These are phyloP conservation scores for Atlantisia rogersi DNA, from an alignment of 2,113 vertebrate genomes.

Conservation along the genomic window DNA sequence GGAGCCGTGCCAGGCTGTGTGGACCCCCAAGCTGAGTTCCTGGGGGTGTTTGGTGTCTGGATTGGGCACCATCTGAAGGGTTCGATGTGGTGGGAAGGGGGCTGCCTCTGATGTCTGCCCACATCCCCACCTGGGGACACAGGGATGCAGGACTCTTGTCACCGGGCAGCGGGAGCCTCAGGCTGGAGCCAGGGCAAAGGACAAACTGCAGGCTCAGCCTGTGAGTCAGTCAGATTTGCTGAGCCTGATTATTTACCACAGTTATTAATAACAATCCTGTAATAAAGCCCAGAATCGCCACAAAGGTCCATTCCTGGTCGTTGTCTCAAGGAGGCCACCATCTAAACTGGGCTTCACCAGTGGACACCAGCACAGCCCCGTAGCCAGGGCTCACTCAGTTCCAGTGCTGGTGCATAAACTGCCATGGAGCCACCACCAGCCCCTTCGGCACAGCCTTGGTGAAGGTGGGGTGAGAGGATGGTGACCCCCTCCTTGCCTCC, in stretches of 20 bases:
- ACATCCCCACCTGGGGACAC: rapidly evolving
- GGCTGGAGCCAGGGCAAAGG: background rate
- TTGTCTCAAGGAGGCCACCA: background rate
- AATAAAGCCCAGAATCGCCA: rapidly evolving
- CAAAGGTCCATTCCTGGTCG: background rate
- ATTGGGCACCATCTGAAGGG: background rate
- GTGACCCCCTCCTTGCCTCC: background rate
- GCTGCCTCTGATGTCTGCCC: rapidly evolving
- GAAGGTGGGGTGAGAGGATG: background rate
- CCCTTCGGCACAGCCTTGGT: background rate
- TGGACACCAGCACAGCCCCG: rapidly evolving
- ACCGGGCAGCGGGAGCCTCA: rapidly evolving
- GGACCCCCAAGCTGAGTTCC: rapidly evolving
- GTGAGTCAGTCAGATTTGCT: background rate
- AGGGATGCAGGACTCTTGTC: background rate
- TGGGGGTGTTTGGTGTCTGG: background rate
- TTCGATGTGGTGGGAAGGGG: rapidly evolving
- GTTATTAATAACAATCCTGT: background rate
- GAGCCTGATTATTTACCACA: background rate
- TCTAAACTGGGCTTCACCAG: rapidly evolving
- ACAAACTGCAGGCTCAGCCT: background rate
- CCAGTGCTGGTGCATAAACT: rapidly evolving
- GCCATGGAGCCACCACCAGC: rapidly evolving
- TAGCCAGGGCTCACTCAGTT: rapidly evolving
- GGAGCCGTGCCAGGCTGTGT: rapidly evolving